Evolutionary conservation across 2,888 invertebrate genomes (phyloP), one percentile per base, ranked within the genome.

Genomic region (Leptothorax acervorum): DNA sequence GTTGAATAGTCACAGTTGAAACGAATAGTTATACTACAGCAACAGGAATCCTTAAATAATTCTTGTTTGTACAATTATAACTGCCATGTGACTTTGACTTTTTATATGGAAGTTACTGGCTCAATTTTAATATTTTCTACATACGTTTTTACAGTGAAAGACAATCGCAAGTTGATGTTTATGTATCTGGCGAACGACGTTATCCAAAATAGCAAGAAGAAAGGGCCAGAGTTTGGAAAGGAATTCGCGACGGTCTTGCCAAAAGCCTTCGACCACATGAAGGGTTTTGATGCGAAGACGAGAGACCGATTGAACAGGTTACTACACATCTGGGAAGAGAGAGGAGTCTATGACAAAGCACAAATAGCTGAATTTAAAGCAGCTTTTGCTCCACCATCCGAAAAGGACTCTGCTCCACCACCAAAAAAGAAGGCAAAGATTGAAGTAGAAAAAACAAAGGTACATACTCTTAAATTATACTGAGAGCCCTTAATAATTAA

Each of bases 151-250:
- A 78, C 95, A 99, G 99, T 97, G 3, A 97, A 98, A 94, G 97
- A 98, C 91, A 96, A 96, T 89, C 97, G 97, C 91, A 99, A 99
- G 93, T 95, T 99, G 81, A 99, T 98, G 23, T 98, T 99, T 92
- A 98, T 99, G 97, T 99, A 99, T 95, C 96, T 99, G 92, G 99
- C 99, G 51, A 99, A 99, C 96, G 99, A 99, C 96, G 99, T 99
- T 48, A 99, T 99, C 92, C 99, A 99, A 95, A 99, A 99, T 93
- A 98, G 99, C 94, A 98, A 98, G 95, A 99, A 99, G 95, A 99
- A 99, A 95, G 99, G 99, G 0, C 99, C 99, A 0, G 99, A 99
- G 95, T 99, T 97, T 95, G 98, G 98, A 0, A 97, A 97, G 93
- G 98, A 98, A 93, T 99, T 98, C 95, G 97, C 97, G 9, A 96